phyloP scores from a whole-genome alignment of 2,888 invertebrate genomes.

The Thecocarcelia acutangulata region DNA sequence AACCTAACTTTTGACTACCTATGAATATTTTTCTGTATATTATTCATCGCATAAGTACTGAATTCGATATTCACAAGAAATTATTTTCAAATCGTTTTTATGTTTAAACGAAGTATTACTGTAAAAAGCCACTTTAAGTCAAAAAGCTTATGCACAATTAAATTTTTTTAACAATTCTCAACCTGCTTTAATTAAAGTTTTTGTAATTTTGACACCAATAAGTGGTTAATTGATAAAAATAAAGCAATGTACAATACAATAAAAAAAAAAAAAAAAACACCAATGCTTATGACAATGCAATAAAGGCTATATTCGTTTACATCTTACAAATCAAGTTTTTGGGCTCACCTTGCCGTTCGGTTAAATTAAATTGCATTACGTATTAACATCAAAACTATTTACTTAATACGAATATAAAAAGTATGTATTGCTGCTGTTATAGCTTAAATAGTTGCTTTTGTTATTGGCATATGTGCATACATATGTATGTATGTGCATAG shows the following conservation, averaged over 20 bases:
- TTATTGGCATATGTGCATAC: neutral
- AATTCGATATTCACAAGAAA: too few species aligned
- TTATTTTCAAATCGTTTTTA: too few species aligned
- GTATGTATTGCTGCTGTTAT: neutral
- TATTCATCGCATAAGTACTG: too few species aligned
- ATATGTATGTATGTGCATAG: neutral
- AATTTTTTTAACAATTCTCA: too few species aligned
- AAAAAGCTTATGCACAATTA: too few species aligned
- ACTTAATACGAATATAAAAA: conserved; percentile 1
- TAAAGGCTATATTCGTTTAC: conserved; percentile 10
- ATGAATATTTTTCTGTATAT: too few species aligned
- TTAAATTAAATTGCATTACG: conserved; percentile 51
- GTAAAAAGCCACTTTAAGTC: too few species aligned
- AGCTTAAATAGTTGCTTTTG: conserved; percentile 8
- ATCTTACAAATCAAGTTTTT: conserved; percentile 53
- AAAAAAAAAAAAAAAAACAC: conserved; percentile 24
- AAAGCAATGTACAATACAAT: too few species aligned
- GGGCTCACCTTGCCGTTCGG: conserved; percentile 60
- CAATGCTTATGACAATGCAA: neutral
- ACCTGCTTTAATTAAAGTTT: neutral
- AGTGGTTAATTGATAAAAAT: conserved; percentile 54
- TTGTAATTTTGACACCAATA: conserved; percentile 37
- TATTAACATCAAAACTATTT: conserved; percentile 27
- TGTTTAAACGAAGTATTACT: too few species aligned
- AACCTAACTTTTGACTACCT: too few species aligned